Percentiles rank a stretch among this genome's conserved stretches.
These are phyloP conservation scores for Enteromius argenteus DNA, from an alignment of 2,797 vertebrate genomes.

Conservation along the genomic window DNA sequence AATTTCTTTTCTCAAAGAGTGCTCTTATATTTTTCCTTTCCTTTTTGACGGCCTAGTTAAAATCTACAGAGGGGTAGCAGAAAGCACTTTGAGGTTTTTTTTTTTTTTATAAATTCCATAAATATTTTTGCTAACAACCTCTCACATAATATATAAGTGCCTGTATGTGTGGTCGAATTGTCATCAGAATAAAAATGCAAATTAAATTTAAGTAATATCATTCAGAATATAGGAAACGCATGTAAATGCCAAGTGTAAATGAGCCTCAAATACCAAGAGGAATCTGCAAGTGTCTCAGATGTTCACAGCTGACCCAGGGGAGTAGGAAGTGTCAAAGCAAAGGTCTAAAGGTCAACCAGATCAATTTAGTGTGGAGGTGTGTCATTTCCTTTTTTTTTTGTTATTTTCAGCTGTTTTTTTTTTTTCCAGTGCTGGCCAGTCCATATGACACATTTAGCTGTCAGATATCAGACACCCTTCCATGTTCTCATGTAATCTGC, in stretches of 20 bases:
- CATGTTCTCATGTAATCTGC: not conserved
- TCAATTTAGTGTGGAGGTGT: constrained; percentile 39
- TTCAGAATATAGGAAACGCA: not conserved
- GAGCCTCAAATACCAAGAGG: not conserved
- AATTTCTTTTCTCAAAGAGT: not conserved
- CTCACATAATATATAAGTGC: not conserved
- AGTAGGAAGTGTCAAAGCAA: constrained; percentile 28
- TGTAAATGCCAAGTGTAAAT: not conserved
- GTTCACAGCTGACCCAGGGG: constrained; percentile 21
- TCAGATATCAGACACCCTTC: not conserved
- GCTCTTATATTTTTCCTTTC: not conserved
- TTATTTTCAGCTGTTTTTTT: constrained; percentile 12
- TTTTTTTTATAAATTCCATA: not conserved
- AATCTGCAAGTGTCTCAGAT: constrained; percentile 19
- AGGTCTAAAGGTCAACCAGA: constrained; percentile 33
- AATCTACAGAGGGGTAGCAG: not conserved
- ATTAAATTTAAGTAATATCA: not conserved
- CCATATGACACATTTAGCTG: not conserved
- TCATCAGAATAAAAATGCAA: not conserved
- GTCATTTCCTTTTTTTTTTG: constrained; percentile 22
- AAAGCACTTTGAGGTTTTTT: too few species aligned
- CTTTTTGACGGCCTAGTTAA: not conserved
- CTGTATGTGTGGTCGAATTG: not conserved
- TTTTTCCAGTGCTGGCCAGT: not conserved
- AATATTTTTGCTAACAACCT: not conserved